These are phyloP conservation scores for Fopius arisanus DNA, from an alignment of 1,140 invertebrate genomes.

Conservation along the genomic window DNA sequence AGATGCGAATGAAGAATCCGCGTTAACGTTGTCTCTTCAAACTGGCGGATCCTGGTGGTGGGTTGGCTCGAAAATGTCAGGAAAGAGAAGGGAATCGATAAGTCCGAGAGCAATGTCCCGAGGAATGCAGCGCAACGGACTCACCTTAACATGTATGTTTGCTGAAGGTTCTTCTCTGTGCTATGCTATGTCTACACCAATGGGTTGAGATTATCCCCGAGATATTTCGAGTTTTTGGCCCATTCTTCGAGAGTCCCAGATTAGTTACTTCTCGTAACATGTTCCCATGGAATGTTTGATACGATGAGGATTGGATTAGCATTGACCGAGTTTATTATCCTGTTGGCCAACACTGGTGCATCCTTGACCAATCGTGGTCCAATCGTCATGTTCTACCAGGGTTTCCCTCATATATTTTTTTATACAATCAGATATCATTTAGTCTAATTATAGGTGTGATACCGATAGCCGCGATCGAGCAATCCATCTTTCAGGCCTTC, in stretches of 20 bases:
- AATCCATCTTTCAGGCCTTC: neutral
- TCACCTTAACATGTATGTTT: conserved; percentile 3
- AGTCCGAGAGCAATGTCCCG: conserved; percentile 33
- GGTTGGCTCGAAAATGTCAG: conserved; percentile 35
- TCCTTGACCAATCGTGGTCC: no score
- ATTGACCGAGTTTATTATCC: no score
- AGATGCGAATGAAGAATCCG: conserved; percentile 25
- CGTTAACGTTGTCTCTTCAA: conserved; percentile 23
- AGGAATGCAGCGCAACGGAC: conserved; percentile 34
- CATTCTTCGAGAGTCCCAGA: neutral
- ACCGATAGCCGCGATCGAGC: no score
- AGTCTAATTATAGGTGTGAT: no score
- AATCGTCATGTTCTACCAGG: no score
- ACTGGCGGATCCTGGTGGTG: conserved; percentile 8
- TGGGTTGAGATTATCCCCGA: neutral
- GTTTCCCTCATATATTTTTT: no score
- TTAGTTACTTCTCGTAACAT: neutral
- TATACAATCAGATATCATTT: no score
- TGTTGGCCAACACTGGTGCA: no score
- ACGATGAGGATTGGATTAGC: no score
- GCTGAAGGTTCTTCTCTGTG: conserved; percentile 21
- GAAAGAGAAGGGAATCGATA: conserved; percentile 34
- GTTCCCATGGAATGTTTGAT: neutral
- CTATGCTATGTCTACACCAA: conserved; percentile 7
- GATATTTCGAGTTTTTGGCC: neutral